Conservation (phyloP, 2,797 vertebrate species). For the Manis javanica region DNA sequence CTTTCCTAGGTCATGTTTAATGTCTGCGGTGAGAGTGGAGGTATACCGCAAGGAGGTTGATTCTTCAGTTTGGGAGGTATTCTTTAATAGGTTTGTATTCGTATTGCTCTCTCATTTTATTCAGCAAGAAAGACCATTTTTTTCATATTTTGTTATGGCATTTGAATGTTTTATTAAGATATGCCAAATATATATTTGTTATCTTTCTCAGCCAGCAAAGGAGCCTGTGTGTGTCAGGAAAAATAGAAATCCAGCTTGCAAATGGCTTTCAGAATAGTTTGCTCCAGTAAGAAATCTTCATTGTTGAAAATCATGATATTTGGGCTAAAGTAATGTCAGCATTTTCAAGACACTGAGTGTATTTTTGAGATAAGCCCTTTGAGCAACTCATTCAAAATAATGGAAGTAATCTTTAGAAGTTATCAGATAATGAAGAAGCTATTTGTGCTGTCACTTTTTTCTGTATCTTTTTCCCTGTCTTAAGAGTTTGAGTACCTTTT, state of each 20-base stretch:
- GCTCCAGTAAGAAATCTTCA: not conserved
- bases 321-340: not conserved
- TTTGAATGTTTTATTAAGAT: constrained; percentile 6
- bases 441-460: not conserved
- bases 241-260: not conserved
- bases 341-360: not conserved
- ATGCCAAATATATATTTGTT: not conserved
- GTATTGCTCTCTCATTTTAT: not conserved
- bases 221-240: not conserved
- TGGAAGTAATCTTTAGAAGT: not conserved
- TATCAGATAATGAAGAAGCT: not conserved
- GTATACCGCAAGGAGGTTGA: not conserved
- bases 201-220: constrained; percentile 1
- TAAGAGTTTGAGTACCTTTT: not conserved
- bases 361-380: not conserved
- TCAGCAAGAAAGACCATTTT: not conserved
- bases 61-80: not conserved
- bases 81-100: not conserved
- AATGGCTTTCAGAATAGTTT: constrained; percentile 11
- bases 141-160: not conserved
- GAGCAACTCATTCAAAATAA: not conserved
- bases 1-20: not conserved
- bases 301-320: constrained; percentile 30
- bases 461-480: not conserved
- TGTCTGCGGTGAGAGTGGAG: not conserved